These are phyloP conservation scores for Ceratina japonica DNA, from an alignment of 1,140 invertebrate species.

Conservation along the genomic window DNA sequence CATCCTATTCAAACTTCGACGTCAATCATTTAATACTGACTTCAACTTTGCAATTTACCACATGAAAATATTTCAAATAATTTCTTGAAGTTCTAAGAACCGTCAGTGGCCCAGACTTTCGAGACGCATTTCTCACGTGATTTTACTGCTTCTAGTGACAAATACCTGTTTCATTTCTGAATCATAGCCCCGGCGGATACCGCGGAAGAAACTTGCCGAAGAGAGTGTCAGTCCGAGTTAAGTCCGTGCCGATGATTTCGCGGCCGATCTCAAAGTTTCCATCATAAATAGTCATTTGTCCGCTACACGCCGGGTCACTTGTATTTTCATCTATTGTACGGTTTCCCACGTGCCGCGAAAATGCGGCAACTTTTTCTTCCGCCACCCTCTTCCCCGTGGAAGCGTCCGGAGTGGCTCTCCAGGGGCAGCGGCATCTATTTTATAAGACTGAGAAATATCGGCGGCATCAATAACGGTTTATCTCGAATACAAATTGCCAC, in stretches of 20 bases:
- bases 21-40: too few relatives aligned
- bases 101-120: constrained; percentile 16
- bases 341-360: constrained; percentile 10
- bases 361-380: constrained; percentile 51
- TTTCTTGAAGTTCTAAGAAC: constrained; percentile 35
- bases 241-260: constrained; percentile 2
- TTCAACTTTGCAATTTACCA: too few relatives aligned
- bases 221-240: constrained; percentile 12
- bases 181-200: constrained; percentile 41
- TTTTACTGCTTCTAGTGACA: constrained; percentile 8
- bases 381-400: neutral
- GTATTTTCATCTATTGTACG: constrained; percentile 20
- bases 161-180: constrained; percentile 48
- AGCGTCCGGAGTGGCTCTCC: constrained; percentile 63
- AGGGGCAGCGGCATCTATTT: constrained; percentile 70
- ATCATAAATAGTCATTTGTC: constrained; percentile 61
- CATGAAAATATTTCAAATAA: neutral
- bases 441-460: constrained; percentile 75
- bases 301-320: constrained; percentile 8
- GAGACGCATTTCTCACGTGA: constrained; percentile 30
- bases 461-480: constrained; percentile 77
- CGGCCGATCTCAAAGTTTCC: constrained; percentile 52
- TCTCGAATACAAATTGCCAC: constrained; percentile 74
- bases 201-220: constrained; percentile 10
- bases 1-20: too few relatives aligned